Evolutionary conservation across 2,888 invertebrate genomes (phyloP), one percentile per base, ranked within the genome.

Genomic region (Corbicula japonica): DNA sequence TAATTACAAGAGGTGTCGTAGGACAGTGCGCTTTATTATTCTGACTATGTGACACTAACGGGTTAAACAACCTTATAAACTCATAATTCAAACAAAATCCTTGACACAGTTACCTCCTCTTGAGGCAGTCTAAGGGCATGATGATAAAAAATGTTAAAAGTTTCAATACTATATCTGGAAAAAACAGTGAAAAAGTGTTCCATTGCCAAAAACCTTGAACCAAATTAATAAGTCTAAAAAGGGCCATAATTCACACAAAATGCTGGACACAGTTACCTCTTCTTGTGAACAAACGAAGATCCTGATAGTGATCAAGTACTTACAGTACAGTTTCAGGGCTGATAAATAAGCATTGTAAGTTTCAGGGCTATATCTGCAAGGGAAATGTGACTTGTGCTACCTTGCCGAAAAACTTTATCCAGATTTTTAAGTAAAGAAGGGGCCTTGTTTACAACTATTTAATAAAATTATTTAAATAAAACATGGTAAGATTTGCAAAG

Each of bases 361-460:
- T 48, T 48, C 48, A 48, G 6, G 48, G 48, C 48, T 48, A 48
- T 48, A 48, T 48, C 48, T 48, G n/a, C 48, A 48, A 48, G 21
- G 48, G 48, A 48, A 48, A 48, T 6, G 48, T 48, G 48, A 48
- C 48, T 23, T n/a, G 48, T 48, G 8, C 48, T 48, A 48, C 8
- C 48, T 48, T 48, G 48, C 48, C n/a, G 48, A 48, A 48, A 48
- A 48, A 48, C 48, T 48, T 48, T 48, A n/a, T n/a, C 48, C 48
- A 48, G 21, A n/a, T 6, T 48, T 23, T 48, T n/a, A 12, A 48
- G 8, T 48, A 18, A 48, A 48, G 21, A 48, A 48, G 48, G n/a
- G 48, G 48, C 48, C 48, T 12, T 48, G n/a, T n/a, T 48, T 48
- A n/a, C n/a, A n/a, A n/a, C n/a, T n/a, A n/a, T n/a, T n/a, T n/a